Base-by-base conservation (phyloP, 1,140 invertebrate genomes). In the Ptiloglossa arizonensis region DNA sequence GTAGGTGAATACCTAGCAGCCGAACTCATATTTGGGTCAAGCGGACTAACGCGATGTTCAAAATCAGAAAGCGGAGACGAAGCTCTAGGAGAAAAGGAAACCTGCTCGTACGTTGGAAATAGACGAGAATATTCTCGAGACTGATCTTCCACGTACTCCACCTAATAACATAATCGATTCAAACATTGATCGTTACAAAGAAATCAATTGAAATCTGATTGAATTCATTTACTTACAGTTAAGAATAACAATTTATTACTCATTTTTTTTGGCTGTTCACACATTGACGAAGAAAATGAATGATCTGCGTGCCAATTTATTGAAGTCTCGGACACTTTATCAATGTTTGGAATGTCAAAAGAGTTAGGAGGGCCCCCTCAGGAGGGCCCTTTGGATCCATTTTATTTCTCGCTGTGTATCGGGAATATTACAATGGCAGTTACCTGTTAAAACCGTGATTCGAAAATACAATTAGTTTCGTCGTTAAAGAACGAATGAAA, bases 1-100 rank as follows among this genome's bases (percentile, higher is more conserved):
- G 94, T 93, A 1, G 94, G 93, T 24, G 93, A 94, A 83, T 94
- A 94, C 72, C 91, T 89, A 1, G 94, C 93, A 13, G 93, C 90
- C 15, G 94, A 94, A 83, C 93, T 93, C 93, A 94, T 94, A 80
- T 94, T 94, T 2, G 94, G 93, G 85, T 95, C 94, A 75, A 94
- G 88, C 6, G 94, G 93, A 82, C 93, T 94, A 8, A 94, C 94
- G 48, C 93, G 91, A 71, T 94, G 92, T 50, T 94, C 93, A 79
- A 94, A 94, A 48, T 94, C 93, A 0, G 91, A 92, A 29, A 91
- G 89, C n/a, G 91, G 91, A 54, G 93, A 92, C 3, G 92, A 86
- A 6, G 92, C 85, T 68, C 91, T 86, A 0, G 92, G 90, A 1
- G 91, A 92, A 82, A 93, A 93, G 9, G 90, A 89, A 67, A 92